Percentiles rank a stretch among this genome's conserved stretches.
Conservation (phyloP, 1,140 invertebrate genomes). For the Tetramorium alpestre region DNA sequence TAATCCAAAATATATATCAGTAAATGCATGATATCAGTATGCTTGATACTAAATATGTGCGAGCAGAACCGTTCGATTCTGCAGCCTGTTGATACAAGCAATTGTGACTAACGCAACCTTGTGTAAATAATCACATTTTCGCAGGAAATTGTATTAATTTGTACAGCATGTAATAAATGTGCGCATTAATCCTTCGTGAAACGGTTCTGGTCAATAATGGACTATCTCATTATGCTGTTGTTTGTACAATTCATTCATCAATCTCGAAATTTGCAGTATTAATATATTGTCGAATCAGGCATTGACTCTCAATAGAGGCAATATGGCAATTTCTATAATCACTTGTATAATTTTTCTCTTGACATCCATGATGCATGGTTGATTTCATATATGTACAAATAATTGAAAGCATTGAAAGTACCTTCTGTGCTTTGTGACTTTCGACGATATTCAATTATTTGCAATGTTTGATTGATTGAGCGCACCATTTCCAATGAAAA, state of each 20-base stretch:
- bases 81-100: slow-evolving; percentile 1
- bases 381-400: slow-evolving; percentile 69
- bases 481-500: slow-evolving; percentile 63
- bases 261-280: slow-evolving; percentile 62
- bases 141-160: slow-evolving; percentile 63
- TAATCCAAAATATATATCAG: slow-evolving; percentile 75
- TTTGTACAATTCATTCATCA: slow-evolving; percentile 67
- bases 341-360: slow-evolving; percentile 55
- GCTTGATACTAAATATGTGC: slow-evolving; percentile 64
- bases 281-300: slow-evolving; percentile 49
- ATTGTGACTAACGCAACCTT: slow-evolving; percentile 6
- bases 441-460: slow-evolving; percentile 64
- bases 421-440: slow-evolving; percentile 64
- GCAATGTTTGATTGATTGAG: slow-evolving; percentile 68
- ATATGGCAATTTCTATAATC: slow-evolving; percentile 60
- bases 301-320: slow-evolving; percentile 47
- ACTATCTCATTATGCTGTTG: slow-evolving; percentile 66
- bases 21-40: slow-evolving; percentile 82
- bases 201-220: slow-evolving; percentile 69
- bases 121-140: slow-evolving; percentile 55
- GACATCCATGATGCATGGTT: slow-evolving; percentile 75
- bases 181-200: slow-evolving; percentile 63
- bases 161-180: slow-evolving; percentile 73
- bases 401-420: slow-evolving; percentile 62
- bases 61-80: slow-evolving; percentile 60